A percentile compares a stretch with the other conserved stretches of the same genome.
Evolutionary conservation across 23 tunicate species (phyloP).

Genomic region (Diplosoma virens): DNA sequence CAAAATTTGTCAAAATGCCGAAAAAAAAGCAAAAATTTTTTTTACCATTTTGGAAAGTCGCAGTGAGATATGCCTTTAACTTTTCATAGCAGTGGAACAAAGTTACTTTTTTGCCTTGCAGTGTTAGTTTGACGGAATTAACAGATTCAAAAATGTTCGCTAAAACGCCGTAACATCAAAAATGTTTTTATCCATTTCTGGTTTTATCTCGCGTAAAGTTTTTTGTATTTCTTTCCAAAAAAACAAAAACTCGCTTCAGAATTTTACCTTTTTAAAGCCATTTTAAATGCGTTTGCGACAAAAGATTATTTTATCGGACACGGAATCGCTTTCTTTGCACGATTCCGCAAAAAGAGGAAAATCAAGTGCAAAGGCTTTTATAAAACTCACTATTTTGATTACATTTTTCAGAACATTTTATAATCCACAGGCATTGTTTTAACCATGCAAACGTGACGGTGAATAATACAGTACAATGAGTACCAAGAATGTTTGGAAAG

Average conservation of each 20-base stretch:
- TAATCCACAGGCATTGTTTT: slow-evolving; percentile 24
- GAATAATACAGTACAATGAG: slow-evolving; percentile 9
- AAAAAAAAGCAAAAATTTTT: neutral
- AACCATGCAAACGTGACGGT: slow-evolving; percentile 30
- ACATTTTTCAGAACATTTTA: slow-evolving; percentile 26
- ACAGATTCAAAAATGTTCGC: slow-evolving; percentile 47
- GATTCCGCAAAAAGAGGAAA: slow-evolving; percentile 9
- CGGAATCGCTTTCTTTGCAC: slow-evolving; percentile 43
- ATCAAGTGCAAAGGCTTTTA: slow-evolving; percentile 40
- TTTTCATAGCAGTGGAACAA: slow-evolving; percentile 38
- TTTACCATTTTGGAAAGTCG: slow-evolving; percentile 35
- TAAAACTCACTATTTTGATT: slow-evolving; percentile 34
- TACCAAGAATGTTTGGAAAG: slow-evolving; percentile 20
- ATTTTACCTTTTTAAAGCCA: slow-evolving; percentile 5
- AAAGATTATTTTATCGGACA: slow-evolving; percentile 24
- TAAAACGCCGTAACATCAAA: slow-evolving; percentile 34
- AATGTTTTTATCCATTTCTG: slow-evolving; percentile 13
- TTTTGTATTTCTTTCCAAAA: neutral
- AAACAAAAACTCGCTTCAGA: slow-evolving; percentile 7
- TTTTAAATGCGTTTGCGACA: neutral
- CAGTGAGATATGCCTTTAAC: slow-evolving; percentile 21
- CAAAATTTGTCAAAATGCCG: slow-evolving; percentile 19
- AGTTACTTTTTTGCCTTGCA: slow-evolving; percentile 27
- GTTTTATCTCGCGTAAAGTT: slow-evolving; percentile 4
- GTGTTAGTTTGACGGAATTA: slow-evolving; percentile 28